phyloP scores from a whole-genome alignment of 1,140 invertebrate species.

The Drosophila tani region DNA sequence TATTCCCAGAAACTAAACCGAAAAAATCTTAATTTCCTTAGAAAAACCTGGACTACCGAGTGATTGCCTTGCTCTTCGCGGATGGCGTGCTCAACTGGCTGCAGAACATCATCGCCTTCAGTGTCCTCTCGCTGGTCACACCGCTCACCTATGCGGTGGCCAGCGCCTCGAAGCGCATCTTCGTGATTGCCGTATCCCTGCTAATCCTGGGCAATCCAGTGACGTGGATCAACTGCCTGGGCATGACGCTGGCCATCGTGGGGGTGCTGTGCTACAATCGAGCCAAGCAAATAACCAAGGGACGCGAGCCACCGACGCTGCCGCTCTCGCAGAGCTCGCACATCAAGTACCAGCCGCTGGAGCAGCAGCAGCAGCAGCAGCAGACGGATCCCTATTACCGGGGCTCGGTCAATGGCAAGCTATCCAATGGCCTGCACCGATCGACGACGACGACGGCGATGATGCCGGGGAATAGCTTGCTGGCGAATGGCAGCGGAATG shows the following conservation, averaged over 20 bases:
- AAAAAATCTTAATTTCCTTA: conserved; percentile 50
- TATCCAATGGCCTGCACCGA: conserved; percentile 65
- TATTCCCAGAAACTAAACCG: not conserved
- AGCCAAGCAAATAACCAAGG: conserved; percentile 75
- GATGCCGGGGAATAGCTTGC: conserved; percentile 64
- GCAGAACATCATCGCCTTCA: conserved; percentile 98
- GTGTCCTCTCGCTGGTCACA: conserved; percentile 94
- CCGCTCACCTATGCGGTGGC: conserved; percentile 98
- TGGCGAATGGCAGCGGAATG: conserved; percentile 72
- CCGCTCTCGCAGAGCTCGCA: conserved; percentile 57
- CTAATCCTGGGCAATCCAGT: conserved; percentile 96
- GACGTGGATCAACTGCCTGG: conserved; percentile 93
- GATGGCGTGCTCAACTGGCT: conserved; percentile 97
- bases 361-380: conserved; percentile 32
- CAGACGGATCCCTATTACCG: conserved; percentile 67
- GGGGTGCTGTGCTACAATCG: conserved; percentile 96
- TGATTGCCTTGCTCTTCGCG: conserved; percentile 89
- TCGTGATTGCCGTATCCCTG: conserved; percentile 95
- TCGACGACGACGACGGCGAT: not conserved
- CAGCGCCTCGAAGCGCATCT: conserved; percentile 97
- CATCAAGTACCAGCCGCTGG: conserved; percentile 73
- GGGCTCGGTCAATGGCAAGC: conserved; percentile 56
- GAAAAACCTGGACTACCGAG: conserved; percentile 86
- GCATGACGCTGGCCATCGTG: conserved; percentile 95
- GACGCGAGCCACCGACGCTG: conserved; percentile 52